Base-by-base conservation (phyloP, 2,113 vertebrate species). In the Vulpes ferrilata region DNA sequence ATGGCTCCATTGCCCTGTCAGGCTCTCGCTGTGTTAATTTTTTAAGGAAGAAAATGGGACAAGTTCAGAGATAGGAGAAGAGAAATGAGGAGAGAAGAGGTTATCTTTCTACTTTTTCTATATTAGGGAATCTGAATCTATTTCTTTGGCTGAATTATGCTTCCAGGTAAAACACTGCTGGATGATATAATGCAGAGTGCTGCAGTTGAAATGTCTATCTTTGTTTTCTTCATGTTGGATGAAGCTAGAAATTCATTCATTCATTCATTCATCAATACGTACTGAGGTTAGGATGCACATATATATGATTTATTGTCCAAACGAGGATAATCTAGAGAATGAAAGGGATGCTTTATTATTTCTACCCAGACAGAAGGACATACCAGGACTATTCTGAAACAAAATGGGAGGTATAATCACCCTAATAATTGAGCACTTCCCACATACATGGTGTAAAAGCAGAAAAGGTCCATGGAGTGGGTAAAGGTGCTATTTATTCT, bases 11-110 rank as follows among this genome's bases (percentile, higher is more conserved):
- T 8, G 35, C 5, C 51, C n/a, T 69, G 38, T 57, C 51, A 65
- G n/a, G 6, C 19, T 25, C 74, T 78, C 48, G 15, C 48, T 55
- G 17, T 1, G 10, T 43, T 78, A 59, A 73, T 32, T n/a, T 55
- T 89, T 92, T 86, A 53, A 85, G 93, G 43, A 86, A 97, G 64
- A 80, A 88, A 85, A 93, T 30, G 8, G 32, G 9, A 8, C 81
- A 93, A 64, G 83, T 79, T 80, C 89, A 79, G 64, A 76, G 19
- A 86, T 3, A 67, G 16, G 13, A 84, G 11, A 78, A 79, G 51
- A 83, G 62, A 88, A 79, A 4, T 27, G n/a, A 32, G 23, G 60
- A 82, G 8, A 71, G 3, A 60, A 89, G 32, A 76, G 38, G 30
- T 78, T 78, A 55, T 35, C 32, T 65, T 86, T 90, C 59, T 30